Evolutionary conservation across 2,888 invertebrate species (phyloP), one percentile per base, ranked within the genome.

Genomic region (Xiphydria camelus): DNA sequence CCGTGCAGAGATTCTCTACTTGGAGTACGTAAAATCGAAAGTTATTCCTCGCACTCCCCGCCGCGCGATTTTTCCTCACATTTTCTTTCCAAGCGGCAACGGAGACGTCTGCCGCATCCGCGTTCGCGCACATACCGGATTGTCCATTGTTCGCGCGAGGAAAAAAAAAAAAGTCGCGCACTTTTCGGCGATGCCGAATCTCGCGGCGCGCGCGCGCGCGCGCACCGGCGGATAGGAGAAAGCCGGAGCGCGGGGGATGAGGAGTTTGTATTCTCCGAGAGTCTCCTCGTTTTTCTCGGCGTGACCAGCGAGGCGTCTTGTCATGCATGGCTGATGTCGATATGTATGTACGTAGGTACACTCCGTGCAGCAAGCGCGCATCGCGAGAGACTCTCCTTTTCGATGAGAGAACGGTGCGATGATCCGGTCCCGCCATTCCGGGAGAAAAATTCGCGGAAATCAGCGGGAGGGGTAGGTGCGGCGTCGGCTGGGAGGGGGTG

Each of bases 281-380:
- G 17, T 46, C 61, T 66, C 53, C 63, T 70, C 68, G 62, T 71
- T 72, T 73, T 73, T 73, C 64, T 52, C 60, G 66, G 66, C 69
- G 67, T 70, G 73, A 58, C 70, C 70, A 69, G 70, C 66, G 66
- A 71, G 70, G 72, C 73, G 70, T 73, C 62, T 58, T 63, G 61
- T 64, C 66, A 69, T 70, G 73, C 71, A 70, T 70, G 68, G 66
- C 63, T 65, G 70, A 70, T 70, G 66, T 59, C 70, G 69, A 73
- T 73, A 71, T 62, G 68, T 62, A n/a, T n/a, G 64, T 68, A 64
- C 53, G 52, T 55, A 57, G 52, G 60, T 56, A 65, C 64, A 62
- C 52, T 60, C 55, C 55, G 55, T 53, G 58, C 58, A 63, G 61
- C 65, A 64, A 62, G 55, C 59, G 12, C 12, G 7, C 12, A 10